Base-by-base conservation (phyloP, 1,140 invertebrate species). In the Bilobella aurantiaca region DNA sequence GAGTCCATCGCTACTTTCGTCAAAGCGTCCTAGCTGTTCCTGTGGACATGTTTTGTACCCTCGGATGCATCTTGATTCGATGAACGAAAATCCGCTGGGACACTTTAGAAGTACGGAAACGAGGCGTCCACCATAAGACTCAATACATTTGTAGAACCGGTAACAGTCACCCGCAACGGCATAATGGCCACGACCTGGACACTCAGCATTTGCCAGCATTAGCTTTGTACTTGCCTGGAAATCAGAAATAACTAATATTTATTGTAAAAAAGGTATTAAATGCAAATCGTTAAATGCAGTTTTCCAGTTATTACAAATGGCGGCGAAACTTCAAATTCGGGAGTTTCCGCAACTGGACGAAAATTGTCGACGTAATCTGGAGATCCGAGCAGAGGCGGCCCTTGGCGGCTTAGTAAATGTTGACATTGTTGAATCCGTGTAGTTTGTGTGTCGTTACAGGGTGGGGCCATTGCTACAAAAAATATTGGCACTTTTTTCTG, bases 91-190 rank as follows among this genome's bases (percentile, higher is more conserved):
- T 53, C 49, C 49, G 21, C 49, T 53, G 21, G 49, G 49, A 23
- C 49, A 53, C 23, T 53, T 53, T 5, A 53, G 21, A 5, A 53
- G 23, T 18, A 53, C 23, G 23, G 49, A 53, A 23, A 23, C 49
- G 3, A 53, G 49, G 49, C 49, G 49, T 18, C 49, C 49, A 16
- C 49, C 49, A 23, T 53, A 53, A 18, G 49, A 53, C 12, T 23
- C 14, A 53, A 53, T 53, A 23, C 49, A 53, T 53, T 53, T 53
- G 49, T 53, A 53, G 25, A 53, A 53, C 25, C 49, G 14, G 49
- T 18, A 53, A 23, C 49, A 53, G 21, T 53, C 49, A 18, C 49
- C 49, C 3, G 49, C 49, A 5, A 53, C 3, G 5, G 49, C 49
- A 53, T 18, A 53, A 23, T 53, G 49, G 23, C 49, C 49, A 5